Percentiles rank a stretch among this genome's conserved stretches.
Conservation (phyloP, 2,888 invertebrate genomes). For the Hirudinaria manillensis region DNA sequence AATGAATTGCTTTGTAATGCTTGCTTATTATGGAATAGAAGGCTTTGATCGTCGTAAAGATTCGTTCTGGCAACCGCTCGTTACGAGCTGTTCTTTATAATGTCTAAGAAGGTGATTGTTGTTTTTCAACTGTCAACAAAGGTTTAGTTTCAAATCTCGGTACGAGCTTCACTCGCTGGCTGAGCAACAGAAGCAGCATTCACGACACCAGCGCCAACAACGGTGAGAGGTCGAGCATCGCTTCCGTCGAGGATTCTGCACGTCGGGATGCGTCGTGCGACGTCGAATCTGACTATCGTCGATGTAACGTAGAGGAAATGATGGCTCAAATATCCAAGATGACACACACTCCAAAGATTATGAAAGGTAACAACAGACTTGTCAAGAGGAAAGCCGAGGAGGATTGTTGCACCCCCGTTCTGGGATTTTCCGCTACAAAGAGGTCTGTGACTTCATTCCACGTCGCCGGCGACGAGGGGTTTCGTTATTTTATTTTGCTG, state of each 20-base stretch:
- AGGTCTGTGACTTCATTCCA: neutral
- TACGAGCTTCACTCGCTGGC: constrained; percentile 48
- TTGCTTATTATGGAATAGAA: no score
- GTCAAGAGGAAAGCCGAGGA: neutral
- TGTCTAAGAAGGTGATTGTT: no score
- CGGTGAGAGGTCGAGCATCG: neutral
- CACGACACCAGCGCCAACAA: constrained; percentile 34
- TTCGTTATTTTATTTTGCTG: no score
- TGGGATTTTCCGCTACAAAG: neutral
- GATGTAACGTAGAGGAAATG: neutral
- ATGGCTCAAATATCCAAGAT: neutral
- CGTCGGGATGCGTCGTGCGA: neutral
- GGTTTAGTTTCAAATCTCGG: constrained; percentile 50
- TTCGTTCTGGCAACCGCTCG: no score
- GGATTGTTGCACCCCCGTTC: neutral
- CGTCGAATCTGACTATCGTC: neutral
- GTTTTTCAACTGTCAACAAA: constrained; percentile 31
- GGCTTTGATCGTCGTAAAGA: no score
- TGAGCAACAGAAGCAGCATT: constrained; percentile 35
- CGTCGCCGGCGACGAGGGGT: no score
- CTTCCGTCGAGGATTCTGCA: neutral
- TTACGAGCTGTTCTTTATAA: neutral
- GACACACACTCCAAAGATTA: neutral
- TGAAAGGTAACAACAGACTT: neutral
- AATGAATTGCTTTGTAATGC: no score